Conservation (phyloP, 92 coral and sea anemone genomes). For the Pocillopora grandis region DNA sequence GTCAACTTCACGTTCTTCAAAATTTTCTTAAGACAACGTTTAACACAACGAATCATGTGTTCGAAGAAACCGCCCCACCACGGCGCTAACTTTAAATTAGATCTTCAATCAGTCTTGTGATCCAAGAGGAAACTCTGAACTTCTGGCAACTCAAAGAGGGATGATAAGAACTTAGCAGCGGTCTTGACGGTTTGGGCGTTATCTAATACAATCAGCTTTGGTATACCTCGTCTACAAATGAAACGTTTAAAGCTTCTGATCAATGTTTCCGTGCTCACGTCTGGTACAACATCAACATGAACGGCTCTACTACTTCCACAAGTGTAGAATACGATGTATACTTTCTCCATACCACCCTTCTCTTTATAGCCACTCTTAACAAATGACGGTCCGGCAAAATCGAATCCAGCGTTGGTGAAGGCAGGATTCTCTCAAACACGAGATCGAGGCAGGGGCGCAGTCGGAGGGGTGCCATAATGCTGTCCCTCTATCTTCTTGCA, state of each 20-base stretch:
- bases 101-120: neutral
- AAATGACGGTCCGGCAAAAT: neutral
- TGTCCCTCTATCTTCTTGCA: no score
- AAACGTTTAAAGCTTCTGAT: constrained; percentile 34
- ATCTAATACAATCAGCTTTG: no score
- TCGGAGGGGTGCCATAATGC: no score
- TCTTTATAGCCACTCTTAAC: neutral
- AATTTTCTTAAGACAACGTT: no score
- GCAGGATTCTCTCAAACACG: no score
- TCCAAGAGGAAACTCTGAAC: no score
- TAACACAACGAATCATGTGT: no score
- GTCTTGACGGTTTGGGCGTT: no score
- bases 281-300: constrained; percentile 27
- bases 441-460: no score
- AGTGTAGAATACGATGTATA: neutral
- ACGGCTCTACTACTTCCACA: constrained; percentile 18
- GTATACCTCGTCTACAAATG: neutral
- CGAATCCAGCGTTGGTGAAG: neutral
- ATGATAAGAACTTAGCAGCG: no score
- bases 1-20: neutral
- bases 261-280: constrained; percentile 14
- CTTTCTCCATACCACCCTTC: neutral
- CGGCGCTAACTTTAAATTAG: constrained; percentile 22
- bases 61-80: constrained; percentile 15
- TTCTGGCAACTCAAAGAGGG: no score